Evolutionary conservation across 2,888 invertebrate genomes (phyloP).

Genomic region (Coelinius sp.): DNA sequence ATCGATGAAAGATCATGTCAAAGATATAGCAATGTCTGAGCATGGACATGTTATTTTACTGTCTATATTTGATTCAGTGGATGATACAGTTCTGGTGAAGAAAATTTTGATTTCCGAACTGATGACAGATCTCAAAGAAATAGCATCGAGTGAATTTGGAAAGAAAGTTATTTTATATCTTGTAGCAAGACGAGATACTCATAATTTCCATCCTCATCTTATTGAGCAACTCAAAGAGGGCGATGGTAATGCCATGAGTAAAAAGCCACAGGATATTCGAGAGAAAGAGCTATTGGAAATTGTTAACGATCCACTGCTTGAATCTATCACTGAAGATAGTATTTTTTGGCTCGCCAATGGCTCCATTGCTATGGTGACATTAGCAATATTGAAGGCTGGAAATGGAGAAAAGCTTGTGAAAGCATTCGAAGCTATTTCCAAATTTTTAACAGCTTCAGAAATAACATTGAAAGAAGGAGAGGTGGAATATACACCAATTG

Average conservation of each 20-base stretch:
- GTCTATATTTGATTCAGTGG: slow-evolving; percentile 88
- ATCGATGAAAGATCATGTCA: slow-evolving; percentile 86
- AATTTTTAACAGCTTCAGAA: slow-evolving; percentile 71
- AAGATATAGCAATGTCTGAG: slow-evolving; percentile 87
- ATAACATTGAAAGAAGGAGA: slow-evolving; percentile 72
- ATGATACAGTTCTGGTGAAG: slow-evolving; percentile 92
- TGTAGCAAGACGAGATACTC: slow-evolving; percentile 84
- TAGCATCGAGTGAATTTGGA: slow-evolving; percentile 86
- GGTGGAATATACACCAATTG: slow-evolving; percentile 73
- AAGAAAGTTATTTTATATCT: slow-evolving; percentile 90
- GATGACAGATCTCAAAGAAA: slow-evolving; percentile 77
- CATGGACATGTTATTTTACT: slow-evolving; percentile 88
- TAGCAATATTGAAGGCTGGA: slow-evolving; percentile 80
- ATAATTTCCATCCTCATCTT: slow-evolving; percentile 87
- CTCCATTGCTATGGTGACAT: slow-evolving; percentile 79
- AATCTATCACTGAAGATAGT: slow-evolving; percentile 75
- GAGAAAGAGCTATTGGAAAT: slow-evolving; percentile 80
- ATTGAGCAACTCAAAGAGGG: slow-evolving; percentile 83
- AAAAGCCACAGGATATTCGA: slow-evolving; percentile 78
- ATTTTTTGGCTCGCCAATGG: slow-evolving; percentile 80
- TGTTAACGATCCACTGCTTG: slow-evolving; percentile 75
- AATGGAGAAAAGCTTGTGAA: slow-evolving; percentile 67
- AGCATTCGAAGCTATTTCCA: slow-evolving; percentile 71
- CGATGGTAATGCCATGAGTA: slow-evolving; percentile 79
- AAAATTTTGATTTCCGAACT: slow-evolving; percentile 85